Percentiles rank a stretch among this genome's conserved stretches.
Evolutionary conservation across 2,113 vertebrate genomes (phyloP).

Genomic region (Circaetus gallicus): DNA sequence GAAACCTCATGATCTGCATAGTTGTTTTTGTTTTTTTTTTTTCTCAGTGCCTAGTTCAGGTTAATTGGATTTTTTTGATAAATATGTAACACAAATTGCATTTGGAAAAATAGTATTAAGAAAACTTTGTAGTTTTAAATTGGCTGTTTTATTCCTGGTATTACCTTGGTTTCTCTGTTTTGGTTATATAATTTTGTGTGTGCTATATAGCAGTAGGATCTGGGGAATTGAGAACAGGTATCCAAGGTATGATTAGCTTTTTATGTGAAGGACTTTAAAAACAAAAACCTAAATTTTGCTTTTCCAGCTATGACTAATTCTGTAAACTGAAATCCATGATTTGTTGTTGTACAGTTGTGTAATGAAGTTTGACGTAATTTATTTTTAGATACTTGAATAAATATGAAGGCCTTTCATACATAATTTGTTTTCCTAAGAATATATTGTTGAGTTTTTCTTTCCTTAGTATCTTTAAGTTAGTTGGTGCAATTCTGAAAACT

Average conservation of each 20-base stretch:
- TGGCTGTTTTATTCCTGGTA: background rate
- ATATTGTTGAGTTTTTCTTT: background rate
- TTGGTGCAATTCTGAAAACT: background rate
- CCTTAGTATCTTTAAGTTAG: background rate
- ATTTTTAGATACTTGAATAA: background rate
- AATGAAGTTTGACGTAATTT: background rate
- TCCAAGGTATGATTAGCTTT: background rate
- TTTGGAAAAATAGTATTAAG: background rate
- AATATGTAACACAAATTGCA: background rate
- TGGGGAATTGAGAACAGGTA: background rate
- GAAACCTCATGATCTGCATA: background rate
- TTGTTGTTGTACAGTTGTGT: background rate
- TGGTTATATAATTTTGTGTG: background rate
- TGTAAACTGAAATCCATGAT: background rate
- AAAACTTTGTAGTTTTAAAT: background rate
- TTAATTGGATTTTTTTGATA: background rate
- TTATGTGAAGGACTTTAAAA: background rate
- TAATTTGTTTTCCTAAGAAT: background rate
- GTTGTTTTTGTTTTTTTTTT: background rate
- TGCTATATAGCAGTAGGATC: background rate
- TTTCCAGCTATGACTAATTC: background rate
- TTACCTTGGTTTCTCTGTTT: background rate
- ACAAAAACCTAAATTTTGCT: background rate
- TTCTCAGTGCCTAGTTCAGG: background rate
- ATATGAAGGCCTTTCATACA: background rate